Evolutionary conservation across 2,113 vertebrate species (phyloP).

Genomic region (Eidolon helvum): DNA sequence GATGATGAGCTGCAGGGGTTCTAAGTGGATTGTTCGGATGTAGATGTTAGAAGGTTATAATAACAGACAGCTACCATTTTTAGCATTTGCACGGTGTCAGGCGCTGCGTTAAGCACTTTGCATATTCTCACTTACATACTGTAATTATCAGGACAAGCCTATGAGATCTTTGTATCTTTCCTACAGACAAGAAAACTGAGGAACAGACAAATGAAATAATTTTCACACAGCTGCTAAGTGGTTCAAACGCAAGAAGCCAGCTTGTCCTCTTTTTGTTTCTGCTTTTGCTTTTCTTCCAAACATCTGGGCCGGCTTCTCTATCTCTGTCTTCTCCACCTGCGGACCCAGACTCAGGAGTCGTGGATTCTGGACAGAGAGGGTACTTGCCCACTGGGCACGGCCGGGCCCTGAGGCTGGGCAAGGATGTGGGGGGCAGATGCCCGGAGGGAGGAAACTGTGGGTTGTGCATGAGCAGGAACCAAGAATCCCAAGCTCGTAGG

Average conservation of each 20-base stretch:
- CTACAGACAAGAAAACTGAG: neutral
- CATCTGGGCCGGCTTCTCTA: neutral
- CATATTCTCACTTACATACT: neutral
- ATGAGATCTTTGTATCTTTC: neutral
- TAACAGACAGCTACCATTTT: neutral
- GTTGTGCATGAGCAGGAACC: neutral
- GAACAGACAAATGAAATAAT: neutral
- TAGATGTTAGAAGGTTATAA: neutral
- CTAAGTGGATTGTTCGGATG: too few relatives aligned
- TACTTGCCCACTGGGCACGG: too few relatives aligned
- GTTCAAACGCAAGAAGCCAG: neutral
- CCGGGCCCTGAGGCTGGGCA: neutral
- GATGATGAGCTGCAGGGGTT: neutral
- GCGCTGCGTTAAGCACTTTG: neutral
- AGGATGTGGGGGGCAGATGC: neutral
- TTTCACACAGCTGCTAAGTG: neutral
- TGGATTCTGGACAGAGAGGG: neutral
- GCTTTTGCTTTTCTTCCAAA: neutral
- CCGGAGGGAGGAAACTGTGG: neutral
- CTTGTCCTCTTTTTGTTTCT: neutral
- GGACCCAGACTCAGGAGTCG: neutral
- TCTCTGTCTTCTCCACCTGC: neutral
- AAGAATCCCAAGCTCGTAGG: neutral
- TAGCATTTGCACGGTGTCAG: neutral
- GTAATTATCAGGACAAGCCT: too few relatives aligned